phyloP scores from a whole-genome alignment of 2,888 invertebrate species.

The Andrena hattorfiana region DNA sequence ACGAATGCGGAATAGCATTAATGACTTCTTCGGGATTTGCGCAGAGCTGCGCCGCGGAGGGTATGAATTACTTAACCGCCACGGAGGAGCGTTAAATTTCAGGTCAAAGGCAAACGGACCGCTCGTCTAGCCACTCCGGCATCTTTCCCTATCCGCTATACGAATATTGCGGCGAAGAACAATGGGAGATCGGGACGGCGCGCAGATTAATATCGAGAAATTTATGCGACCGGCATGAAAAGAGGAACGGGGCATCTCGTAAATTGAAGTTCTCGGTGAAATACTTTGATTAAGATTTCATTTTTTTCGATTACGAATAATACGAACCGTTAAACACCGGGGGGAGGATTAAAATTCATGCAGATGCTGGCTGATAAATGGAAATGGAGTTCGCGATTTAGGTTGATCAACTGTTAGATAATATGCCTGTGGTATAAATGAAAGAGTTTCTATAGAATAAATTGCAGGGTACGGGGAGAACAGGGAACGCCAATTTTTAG shows the following conservation, averaged over 20 bases:
- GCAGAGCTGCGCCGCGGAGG: slow-evolving; percentile 1
- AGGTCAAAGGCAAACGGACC: slow-evolving; percentile 27
- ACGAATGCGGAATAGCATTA: slow-evolving; percentile 50
- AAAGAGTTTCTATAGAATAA: not conserved
- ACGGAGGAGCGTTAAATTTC: slow-evolving; percentile 31
- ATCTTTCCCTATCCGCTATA: not conserved
- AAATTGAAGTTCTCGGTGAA: slow-evolving; percentile 4
- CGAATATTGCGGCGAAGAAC: slow-evolving; percentile 12
- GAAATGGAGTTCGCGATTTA: not conserved
- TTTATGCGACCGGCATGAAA: slow-evolving; percentile 12
- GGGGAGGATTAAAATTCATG: not conserved
- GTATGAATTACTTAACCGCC: slow-evolving; percentile 53
- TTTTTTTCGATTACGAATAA: not conserved
- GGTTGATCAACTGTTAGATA: not conserved
- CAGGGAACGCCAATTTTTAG: too few relatives aligned
- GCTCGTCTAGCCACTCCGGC: not conserved
- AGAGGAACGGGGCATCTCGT: not conserved
- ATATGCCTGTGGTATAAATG: not conserved
- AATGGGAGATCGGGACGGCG: slow-evolving; percentile 24
- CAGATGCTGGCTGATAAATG: not conserved
- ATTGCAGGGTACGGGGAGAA: too few relatives aligned
- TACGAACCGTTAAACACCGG: not conserved
- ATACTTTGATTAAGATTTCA: slow-evolving; percentile 10
- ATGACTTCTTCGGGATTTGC: slow-evolving; percentile 51
- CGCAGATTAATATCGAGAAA: slow-evolving; percentile 19